Conservation (phyloP, 1,140 invertebrate species). For the Drosophila suzukii region DNA sequence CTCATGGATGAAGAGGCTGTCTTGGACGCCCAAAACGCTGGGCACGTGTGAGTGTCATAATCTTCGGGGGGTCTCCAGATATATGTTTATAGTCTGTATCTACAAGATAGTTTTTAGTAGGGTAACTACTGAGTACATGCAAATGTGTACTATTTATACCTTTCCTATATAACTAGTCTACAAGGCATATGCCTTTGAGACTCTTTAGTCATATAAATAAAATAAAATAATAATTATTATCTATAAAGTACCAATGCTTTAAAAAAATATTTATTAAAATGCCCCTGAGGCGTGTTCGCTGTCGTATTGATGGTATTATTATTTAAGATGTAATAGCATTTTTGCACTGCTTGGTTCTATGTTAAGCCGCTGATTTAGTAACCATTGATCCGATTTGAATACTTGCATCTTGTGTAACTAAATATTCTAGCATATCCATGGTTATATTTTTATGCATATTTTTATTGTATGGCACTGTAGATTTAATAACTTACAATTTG, state of each 20-base stretch:
- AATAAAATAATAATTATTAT: too few relatives aligned
- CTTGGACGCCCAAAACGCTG: constrained; percentile 22
- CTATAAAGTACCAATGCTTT: too few relatives aligned
- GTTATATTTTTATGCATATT: neutral
- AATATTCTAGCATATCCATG: neutral
- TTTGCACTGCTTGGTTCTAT: neutral
- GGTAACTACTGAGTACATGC: neutral
- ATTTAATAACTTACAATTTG: neutral
- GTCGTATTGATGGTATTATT: neutral
- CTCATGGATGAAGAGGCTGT: constrained; percentile 34
- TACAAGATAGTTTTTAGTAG: neutral
- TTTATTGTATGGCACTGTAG: neutral
- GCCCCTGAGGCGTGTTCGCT: too few relatives aligned
- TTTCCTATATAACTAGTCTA: too few relatives aligned
- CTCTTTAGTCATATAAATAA: too few relatives aligned
- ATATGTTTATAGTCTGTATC: constrained; percentile 9
- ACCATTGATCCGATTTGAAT: neutral
- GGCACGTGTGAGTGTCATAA: constrained; percentile 72
- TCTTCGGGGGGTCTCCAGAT: constrained; percentile 30
- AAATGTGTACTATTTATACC: neutral
- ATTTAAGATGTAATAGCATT: neutral
- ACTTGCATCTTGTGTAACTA: neutral
- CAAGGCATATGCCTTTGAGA: too few relatives aligned
- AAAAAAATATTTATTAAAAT: too few relatives aligned
- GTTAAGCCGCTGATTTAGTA: too few relatives aligned